These are phyloP conservation scores for Brachionichthys hirsutus DNA, from an alignment of 2,113 vertebrate genomes.

Conservation along the genomic window DNA sequence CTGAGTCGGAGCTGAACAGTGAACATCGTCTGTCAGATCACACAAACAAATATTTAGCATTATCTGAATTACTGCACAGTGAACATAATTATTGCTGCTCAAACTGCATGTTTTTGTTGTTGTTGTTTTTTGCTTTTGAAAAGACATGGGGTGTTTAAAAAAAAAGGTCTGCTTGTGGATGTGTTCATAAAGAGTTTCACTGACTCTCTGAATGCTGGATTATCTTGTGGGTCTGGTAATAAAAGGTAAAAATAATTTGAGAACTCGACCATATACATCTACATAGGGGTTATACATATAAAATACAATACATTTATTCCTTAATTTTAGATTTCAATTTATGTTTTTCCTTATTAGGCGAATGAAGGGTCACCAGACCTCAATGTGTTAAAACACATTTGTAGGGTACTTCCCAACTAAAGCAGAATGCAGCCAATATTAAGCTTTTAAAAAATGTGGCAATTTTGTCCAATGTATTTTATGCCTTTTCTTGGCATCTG, in stretches of 20 bases:
- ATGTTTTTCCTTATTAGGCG: not conserved
- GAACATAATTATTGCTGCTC: conserved; percentile 11
- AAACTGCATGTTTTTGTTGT: not conserved
- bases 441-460: no score
- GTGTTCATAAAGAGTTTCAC: not conserved
- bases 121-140: no score
- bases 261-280: no score
- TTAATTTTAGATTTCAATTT: not conserved
- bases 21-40: conserved; percentile 43
- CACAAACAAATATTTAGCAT: conserved; percentile 34
- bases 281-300: no score
- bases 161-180: no score
- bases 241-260: no score
- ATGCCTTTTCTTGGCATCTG: no score
- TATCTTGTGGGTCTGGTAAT: not conserved
- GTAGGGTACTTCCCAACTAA: no score
- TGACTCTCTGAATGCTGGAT: not conserved
- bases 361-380: not conserved
- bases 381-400: not conserved
- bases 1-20: conserved; percentile 43
- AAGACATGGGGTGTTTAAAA: no score
- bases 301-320: no score
- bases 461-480: no score
- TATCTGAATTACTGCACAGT: conserved; percentile 25
- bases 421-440: no score